Base-by-base conservation (phyloP, 30 jellyfish, hydroid and myxozoan genomes). In the Aurelia coerulea region DNA sequence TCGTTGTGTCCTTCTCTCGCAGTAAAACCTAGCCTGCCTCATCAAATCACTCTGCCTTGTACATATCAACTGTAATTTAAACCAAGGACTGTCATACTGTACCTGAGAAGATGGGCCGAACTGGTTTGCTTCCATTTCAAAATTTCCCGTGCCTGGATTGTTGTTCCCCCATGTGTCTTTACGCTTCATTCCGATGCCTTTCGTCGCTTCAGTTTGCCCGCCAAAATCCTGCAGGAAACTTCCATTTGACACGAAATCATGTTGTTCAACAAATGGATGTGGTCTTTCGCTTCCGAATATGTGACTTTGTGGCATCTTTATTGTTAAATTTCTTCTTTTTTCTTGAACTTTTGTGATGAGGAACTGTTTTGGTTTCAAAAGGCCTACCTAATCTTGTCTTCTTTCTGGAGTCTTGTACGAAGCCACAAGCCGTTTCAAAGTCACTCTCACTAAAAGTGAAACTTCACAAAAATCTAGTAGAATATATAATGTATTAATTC, bases 71-170 rank as follows among this genome's bases (percentile, higher is more conserved):
- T 1, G 56, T 46, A 9, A 4, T 46, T 9, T 2, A 46, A 46
- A 46, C 15, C 53, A 3, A 7, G 2, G 56, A 46, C 56, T 1
- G 8, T 9, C 16, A 29, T 66, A 3, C 37, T 39, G 10, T 23
- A 73, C 83, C 83, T 73, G 50, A 8, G 23, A n/a, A 16, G 83
- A 33, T 14, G 83, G 83, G 14, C 83, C 83, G 46, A 65, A 37
- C 50, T 9, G 41, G 50, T 50, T 10, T 5, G 0, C 19, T 15
- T 62, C 65, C 67, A 77, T 59, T 77, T 77, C 87, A 77, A 77
- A 77, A 77, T 77, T 77, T 77, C 87, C 87, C 87, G 87, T 79
- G 68, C 42, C 75, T 19, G 18, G 52, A 4, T 62, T 76, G 14
- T 3, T 13, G 8, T 9, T 46, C 56, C 13, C 49, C 87, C 87